A percentile compares a stretch with the other conserved stretches of the same genome.
These are phyloP conservation scores for Panagrolaimus sp. DNA, from an alignment of 1,140 invertebrate species.

Conservation along the genomic window DNA sequence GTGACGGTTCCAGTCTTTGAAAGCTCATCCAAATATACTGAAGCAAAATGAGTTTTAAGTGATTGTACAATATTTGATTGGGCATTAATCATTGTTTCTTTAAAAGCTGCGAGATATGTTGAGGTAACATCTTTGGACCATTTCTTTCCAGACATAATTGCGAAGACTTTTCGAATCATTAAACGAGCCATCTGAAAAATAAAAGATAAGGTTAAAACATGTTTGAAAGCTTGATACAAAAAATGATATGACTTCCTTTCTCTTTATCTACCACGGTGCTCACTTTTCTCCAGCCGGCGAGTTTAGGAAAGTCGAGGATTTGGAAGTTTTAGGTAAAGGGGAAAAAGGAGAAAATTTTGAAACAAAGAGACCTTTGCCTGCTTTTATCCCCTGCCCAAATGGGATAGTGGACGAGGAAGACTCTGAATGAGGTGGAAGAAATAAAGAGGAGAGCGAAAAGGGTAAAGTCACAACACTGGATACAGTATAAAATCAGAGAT, in stretches of 20 bases:
- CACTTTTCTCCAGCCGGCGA: background rate
- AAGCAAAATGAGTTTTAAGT: conserved; percentile 61
- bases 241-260: conserved; percentile 1
- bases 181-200: conserved; percentile 60
- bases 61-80: conserved; percentile 37
- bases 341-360: too few species aligned
- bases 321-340: too few species aligned
- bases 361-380: too few species aligned
- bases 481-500: too few species aligned
- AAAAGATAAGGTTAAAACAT: too few species aligned
- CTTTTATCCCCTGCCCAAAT: too few species aligned
- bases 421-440: too few species aligned
- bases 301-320: too few species aligned
- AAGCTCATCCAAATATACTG: conserved; percentile 62
- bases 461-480: too few species aligned
- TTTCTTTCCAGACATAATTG: conserved; percentile 54
- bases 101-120: conserved; percentile 41
- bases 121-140: conserved; percentile 53
- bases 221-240: background rate
- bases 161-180: conserved; percentile 59
- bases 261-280: background rate
- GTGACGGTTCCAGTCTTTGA: conserved; percentile 48
- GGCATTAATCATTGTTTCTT: conserved; percentile 39
- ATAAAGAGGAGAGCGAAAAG: too few species aligned
- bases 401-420: too few species aligned